These are phyloP conservation scores for Hydrotaea cyrtoneurina DNA, from an alignment of 2,888 invertebrate genomes.

Conservation along the genomic window DNA sequence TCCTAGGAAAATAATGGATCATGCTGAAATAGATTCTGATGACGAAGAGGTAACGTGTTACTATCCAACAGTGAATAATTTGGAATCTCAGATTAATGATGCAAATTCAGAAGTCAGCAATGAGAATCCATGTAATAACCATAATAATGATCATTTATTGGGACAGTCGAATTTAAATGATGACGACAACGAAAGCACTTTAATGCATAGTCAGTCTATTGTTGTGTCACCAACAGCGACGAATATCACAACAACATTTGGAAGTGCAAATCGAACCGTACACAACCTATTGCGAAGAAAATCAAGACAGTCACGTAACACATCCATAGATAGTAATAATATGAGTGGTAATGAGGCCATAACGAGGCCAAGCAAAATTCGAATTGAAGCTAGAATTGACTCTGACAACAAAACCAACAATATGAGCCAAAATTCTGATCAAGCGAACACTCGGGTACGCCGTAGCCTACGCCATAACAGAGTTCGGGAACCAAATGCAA, in stretches of 20 bases:
- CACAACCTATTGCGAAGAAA: slow-evolving; percentile 71
- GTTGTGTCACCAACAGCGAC: slow-evolving; percentile 53
- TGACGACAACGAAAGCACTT: slow-evolving; percentile 13
- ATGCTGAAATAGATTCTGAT: slow-evolving; percentile 66
- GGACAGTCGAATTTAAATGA: slow-evolving; percentile 12
- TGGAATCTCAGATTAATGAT: slow-evolving; percentile 18
- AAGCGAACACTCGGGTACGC: slow-evolving; percentile 40
- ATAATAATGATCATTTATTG: background rate
- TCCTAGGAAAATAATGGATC: slow-evolving; percentile 52
- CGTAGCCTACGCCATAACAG: slow-evolving; percentile 60
- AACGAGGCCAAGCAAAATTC: slow-evolving; percentile 71
- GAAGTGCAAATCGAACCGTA: slow-evolving; percentile 72
- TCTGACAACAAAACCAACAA: slow-evolving; percentile 69
- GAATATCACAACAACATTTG: slow-evolving; percentile 73
- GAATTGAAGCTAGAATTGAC: slow-evolving; percentile 73
- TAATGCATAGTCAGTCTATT: slow-evolving; percentile 23
- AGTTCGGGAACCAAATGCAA: background rate
- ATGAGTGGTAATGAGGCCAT: slow-evolving; percentile 52
- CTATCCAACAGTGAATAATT: slow-evolving; percentile 31
- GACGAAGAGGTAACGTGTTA: slow-evolving; percentile 45
- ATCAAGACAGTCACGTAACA: slow-evolving; percentile 69
- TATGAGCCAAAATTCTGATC: slow-evolving; percentile 6
- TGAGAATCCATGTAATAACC: background rate
- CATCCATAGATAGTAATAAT: slow-evolving; percentile 56
- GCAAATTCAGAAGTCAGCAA: background rate